Evolutionary conservation across 1,140 invertebrate species (phyloP), one percentile per base, ranked within the genome.

Genomic region (Mamestra configurata): DNA sequence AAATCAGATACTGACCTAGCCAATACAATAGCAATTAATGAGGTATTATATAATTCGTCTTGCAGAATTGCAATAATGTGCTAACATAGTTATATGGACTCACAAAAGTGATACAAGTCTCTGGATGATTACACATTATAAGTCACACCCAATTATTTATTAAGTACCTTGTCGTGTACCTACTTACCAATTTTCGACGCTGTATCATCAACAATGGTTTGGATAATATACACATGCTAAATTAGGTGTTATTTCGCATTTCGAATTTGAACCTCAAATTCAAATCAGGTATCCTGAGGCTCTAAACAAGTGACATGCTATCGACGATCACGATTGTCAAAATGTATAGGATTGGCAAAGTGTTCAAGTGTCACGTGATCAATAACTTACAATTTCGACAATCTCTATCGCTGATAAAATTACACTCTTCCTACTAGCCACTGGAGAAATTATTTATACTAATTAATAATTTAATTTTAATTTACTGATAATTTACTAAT

Each of bases 91-190:
- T 4, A 46, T n/a, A 15, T 4, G 10, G 4, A 10, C 43, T 11
- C 13, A 15, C 11, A 11, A 46, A 0, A 46, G 3, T 46, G 15
- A 46, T 11, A 18, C 46, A 18, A 20, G 18, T 22, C 8, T 53
- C 8, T 7, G 4, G 18, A 22, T 53, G 51, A 53, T 53, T 53
- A 55, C 53, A 11, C 53, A 24, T 55, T 24, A 24, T 55, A 53
- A 53, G 53, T 55, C 53, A 55, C 53, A 55, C 53, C 53, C 10
- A 55, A 55, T 24, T 55, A 55, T 24, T 13, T 53, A 20, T 22
- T 55, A 24, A 13, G 10, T 24, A 55, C 51, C 4, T 53, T 53
- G 15, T 20, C 1, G 18, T 53, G 10, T 10, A 11, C 13, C 43
- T 46, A 55, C 4, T 55, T 55, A 55, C 7, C 53, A 8, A 55